Conservation (phyloP, 2,797 vertebrate species). For the Triplophysa bombifrons region DNA sequence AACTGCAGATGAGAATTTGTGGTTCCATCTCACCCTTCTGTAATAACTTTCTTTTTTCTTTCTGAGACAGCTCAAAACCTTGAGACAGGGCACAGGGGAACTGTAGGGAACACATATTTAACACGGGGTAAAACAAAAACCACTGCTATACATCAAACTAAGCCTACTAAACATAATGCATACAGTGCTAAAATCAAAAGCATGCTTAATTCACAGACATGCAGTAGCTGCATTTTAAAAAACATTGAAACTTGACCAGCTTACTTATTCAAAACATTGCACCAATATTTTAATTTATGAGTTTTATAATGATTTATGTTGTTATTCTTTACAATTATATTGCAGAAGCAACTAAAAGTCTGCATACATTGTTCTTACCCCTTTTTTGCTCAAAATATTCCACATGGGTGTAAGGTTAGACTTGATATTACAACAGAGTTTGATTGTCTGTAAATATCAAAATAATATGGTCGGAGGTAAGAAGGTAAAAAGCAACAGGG, state of each 20-base stretch:
- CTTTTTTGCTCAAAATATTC: not conserved
- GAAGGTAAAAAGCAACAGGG: not conserved
- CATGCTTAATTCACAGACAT: not conserved
- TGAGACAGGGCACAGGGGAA: conserved; percentile 20
- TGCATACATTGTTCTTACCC: not conserved
- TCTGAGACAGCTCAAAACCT: conserved; percentile 28
- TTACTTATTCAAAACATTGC: not conserved
- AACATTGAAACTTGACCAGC: not conserved
- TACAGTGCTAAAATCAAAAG: not conserved
- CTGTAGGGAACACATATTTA: conserved; percentile 36
- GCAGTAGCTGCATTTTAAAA: not conserved
- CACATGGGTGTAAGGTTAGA: no score
- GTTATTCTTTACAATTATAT: no score
- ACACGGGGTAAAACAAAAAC: conserved; percentile 6
- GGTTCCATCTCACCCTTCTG: not conserved
- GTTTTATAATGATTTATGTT: not conserved
- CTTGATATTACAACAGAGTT: not conserved
- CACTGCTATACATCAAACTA: conserved; percentile 6
- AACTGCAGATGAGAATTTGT: not conserved
- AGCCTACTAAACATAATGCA: conserved; percentile 19
- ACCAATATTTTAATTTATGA: not conserved
- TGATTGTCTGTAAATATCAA: not conserved
- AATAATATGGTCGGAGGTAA: no score
- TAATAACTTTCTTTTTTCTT: not conserved
- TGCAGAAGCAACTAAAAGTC: no score